Evolutionary conservation across 2,888 invertebrate species (phyloP).

Genomic region (Cremastobaeus sp.): DNA sequence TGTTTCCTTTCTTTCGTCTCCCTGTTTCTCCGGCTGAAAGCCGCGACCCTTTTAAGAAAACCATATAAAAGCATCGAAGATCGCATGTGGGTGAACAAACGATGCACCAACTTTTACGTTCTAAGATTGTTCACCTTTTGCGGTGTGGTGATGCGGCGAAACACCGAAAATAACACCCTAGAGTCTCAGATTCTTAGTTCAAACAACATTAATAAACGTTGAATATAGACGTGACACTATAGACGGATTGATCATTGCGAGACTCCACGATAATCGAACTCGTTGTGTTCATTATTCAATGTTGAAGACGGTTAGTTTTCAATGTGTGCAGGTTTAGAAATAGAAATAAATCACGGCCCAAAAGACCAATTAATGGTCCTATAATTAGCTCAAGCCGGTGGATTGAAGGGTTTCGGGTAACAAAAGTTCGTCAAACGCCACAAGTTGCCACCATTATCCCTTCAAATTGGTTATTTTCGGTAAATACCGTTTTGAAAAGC

Average conservation of each 20-base stretch:
- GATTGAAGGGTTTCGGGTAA: conserved; percentile 35
- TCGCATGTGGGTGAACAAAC: conserved; percentile 30
- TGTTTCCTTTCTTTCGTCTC: conserved; percentile 39
- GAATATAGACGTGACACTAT: no score
- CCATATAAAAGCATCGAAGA: conserved; percentile 27
- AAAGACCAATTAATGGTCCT: conserved; percentile 51
- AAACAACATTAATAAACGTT: no score
- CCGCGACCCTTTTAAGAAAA: conserved; percentile 35
- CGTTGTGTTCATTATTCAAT: no score
- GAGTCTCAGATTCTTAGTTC: no score
- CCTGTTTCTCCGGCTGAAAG: conserved; percentile 25
- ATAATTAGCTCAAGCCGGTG: conserved; percentile 46
- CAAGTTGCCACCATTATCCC: conserved; percentile 70
- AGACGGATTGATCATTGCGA: no score
- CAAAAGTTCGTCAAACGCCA: conserved; percentile 53
- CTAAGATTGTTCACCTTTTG: conserved; percentile 47
- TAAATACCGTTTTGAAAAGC: conserved; percentile 78
- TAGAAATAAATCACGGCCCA: conserved; percentile 42
- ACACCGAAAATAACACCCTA: no score
- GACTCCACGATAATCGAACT: no score
- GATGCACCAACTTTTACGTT: conserved; percentile 32
- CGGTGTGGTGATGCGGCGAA: no score
- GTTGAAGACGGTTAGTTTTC: no score
- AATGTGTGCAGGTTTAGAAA: no score
- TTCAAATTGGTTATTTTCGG: conserved; percentile 78